A percentile compares a stretch with the other conserved stretches of the same genome.
phyloP scores from a whole-genome alignment of 2,888 invertebrate species.

The Netelia melanura region DNA sequence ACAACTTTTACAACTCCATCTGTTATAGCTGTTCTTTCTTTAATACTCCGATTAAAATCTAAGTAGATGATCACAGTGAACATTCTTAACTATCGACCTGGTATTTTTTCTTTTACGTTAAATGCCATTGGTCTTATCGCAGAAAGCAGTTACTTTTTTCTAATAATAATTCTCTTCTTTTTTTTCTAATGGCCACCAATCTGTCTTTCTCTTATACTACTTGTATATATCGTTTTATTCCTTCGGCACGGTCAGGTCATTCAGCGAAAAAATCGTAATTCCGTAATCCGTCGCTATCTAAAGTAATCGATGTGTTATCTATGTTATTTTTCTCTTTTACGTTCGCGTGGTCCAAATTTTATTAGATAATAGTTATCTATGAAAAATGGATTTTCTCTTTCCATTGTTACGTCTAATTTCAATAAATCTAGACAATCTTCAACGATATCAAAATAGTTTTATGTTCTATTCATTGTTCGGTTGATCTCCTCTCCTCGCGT shows the following conservation, averaged over 20 bases:
- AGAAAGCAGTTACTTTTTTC: constrained; percentile 5
- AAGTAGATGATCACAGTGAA: constrained; percentile 51
- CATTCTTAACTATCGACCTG: constrained; percentile 29
- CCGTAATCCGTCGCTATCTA: neutral
- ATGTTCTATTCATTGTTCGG: constrained; percentile 48
- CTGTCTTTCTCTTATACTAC: neutral
- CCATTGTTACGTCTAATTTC: neutral
- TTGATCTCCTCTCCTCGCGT: constrained; percentile 41
- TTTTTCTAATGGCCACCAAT: neutral
- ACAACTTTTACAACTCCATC: constrained; percentile 4
- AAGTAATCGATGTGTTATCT: constrained; percentile 3
- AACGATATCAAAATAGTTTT: constrained; percentile 29
- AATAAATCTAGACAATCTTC: neutral
- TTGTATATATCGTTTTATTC: neutral
- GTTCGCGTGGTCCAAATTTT: neutral
- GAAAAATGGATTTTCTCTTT: constrained; percentile 1
- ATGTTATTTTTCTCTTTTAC: neutral
- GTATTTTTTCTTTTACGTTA: constrained; percentile 13
- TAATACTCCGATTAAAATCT: constrained; percentile 39
- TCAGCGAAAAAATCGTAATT: constrained; percentile 17
- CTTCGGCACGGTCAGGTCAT: constrained; percentile 22
- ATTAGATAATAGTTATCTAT: neutral
- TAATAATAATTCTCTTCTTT: constrained; percentile 32
- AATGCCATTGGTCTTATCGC: constrained; percentile 38
- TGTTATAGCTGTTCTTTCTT: neutral